Evolutionary conservation across 2,888 invertebrate genomes (phyloP).

Genomic region (Cheilosia pagana): DNA sequence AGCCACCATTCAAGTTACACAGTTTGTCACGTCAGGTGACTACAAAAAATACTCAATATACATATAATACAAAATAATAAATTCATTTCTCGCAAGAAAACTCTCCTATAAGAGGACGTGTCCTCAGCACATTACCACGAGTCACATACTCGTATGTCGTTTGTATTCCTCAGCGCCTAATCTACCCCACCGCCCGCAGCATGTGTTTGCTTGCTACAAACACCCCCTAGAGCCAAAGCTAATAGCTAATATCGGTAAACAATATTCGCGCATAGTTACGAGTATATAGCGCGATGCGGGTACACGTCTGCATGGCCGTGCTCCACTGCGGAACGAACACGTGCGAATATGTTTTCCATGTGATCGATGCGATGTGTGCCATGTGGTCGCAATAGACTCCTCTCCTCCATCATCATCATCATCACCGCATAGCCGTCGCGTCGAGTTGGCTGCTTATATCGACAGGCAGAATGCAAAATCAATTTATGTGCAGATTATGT

Average conservation of each 20-base stretch:
- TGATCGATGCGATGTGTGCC: conserved; percentile 58
- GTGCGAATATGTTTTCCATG: conserved; percentile 67
- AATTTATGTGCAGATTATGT: conserved; percentile 66
- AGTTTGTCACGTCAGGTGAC: conserved; percentile 9
- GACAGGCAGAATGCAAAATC: conserved; percentile 61
- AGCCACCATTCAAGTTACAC: conserved; percentile 2
- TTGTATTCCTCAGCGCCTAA: conserved; percentile 18
- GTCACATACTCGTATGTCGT: conserved; percentile 28
- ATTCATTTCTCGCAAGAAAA: conserved; percentile 29
- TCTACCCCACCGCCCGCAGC: conserved; percentile 6
- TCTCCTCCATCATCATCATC: conserved; percentile 24
- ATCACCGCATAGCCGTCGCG: not conserved
- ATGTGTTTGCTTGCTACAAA: conserved; percentile 45
- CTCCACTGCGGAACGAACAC: conserved; percentile 42
- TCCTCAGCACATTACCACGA: conserved; percentile 15
- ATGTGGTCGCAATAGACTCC: conserved; percentile 59
- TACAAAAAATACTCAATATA: conserved; percentile 7
- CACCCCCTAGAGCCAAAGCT: conserved; percentile 47
- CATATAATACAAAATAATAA: conserved; percentile 7
- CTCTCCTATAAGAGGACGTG: conserved; percentile 7
- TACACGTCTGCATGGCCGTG: conserved; percentile 20
- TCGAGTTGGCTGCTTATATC: conserved; percentile 7
- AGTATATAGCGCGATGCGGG: not conserved
- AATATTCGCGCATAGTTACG: conserved; percentile 25
- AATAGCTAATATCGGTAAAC: conserved; percentile 65